Evolutionary conservation across 2,797 vertebrate species (phyloP).

Genomic region (Anguilla marmorata): DNA sequence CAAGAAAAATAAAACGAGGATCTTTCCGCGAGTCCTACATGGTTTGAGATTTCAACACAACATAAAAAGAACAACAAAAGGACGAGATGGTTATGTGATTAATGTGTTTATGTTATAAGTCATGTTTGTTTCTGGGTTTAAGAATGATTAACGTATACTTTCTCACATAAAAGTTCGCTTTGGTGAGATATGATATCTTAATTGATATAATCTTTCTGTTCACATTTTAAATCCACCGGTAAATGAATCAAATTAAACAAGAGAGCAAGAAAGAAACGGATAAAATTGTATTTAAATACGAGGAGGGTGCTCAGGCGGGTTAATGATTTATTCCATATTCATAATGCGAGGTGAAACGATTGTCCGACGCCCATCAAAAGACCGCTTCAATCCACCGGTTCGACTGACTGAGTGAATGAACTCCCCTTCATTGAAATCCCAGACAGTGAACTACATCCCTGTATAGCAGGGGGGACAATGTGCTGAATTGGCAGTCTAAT

Average conservation of each 20-base stretch:
- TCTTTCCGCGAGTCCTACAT: background rate
- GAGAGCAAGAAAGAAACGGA: background rate
- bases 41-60: background rate
- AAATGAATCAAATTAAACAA: background rate
- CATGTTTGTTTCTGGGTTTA: background rate
- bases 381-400: conserved; percentile 36
- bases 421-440: conserved; percentile 70
- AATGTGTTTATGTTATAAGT: background rate
- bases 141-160: background rate
- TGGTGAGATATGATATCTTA: background rate
- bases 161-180: background rate
- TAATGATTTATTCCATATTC: conserved; percentile 1
- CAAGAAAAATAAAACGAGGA: background rate
- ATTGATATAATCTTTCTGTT: background rate
- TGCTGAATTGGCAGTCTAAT: conserved; percentile 98
- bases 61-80: background rate
- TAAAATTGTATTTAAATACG: background rate
- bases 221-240: background rate
- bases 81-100: background rate
- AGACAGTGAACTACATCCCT: conserved; percentile 69
- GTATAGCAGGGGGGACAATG: conserved; percentile 81
- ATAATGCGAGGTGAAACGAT: conserved; percentile 36
- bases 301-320: background rate
- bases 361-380: conserved; percentile 36
- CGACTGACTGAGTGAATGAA: conserved; percentile 75